A percentile compares a stretch with the other conserved stretches of the same genome.
phyloP scores from a whole-genome alignment of 2,113 vertebrate species.

The Eulacestoma nigropectus region DNA sequence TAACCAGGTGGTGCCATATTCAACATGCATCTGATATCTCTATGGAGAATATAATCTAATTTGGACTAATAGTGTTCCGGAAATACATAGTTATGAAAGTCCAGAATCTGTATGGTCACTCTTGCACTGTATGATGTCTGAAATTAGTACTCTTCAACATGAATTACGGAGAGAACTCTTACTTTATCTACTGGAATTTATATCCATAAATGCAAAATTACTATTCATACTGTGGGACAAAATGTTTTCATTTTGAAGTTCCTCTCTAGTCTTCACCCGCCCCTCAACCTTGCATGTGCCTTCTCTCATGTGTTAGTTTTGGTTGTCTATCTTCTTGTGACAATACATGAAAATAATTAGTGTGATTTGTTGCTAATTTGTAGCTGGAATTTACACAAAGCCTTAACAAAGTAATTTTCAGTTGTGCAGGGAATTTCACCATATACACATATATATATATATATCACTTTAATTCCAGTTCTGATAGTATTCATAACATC shows the following conservation, averaged over 20 bases:
- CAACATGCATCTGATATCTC: neutral
- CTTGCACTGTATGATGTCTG: neutral
- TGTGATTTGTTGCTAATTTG: neutral
- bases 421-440: neutral
- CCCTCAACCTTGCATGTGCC: neutral
- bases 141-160: neutral
- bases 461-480: neutral
- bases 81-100: neutral
- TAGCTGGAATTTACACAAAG: neutral
- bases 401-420: neutral
- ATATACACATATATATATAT: neutral
- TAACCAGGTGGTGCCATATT: neutral
- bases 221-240: neutral
- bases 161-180: neutral
- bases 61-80: neutral
- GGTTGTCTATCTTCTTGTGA: neutral
- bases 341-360: neutral
- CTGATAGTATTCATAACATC: neutral
- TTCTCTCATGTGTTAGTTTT: neutral
- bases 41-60: neutral
- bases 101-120: neutral
- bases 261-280: neutral
- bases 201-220: neutral
- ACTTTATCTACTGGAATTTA: neutral
- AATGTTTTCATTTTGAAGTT: neutral